Base-by-base conservation (phyloP, 2,797 vertebrate genomes). In the Anguilla pacifica region DNA sequence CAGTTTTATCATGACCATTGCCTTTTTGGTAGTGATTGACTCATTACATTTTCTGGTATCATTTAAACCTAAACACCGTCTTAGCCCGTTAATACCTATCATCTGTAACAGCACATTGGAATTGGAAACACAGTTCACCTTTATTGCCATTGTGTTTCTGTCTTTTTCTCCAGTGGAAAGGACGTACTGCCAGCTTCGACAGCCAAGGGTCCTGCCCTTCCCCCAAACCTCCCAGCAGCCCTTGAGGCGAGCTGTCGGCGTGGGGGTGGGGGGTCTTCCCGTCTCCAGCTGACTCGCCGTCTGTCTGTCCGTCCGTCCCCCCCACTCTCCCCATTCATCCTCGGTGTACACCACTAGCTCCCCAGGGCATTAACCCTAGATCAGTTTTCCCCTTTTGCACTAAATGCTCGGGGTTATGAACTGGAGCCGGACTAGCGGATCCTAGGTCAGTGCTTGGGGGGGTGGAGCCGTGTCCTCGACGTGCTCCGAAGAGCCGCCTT, bases 171-270 rank as follows among this genome's bases (percentile, higher is more conserved):
- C 96, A 99, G 98, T 99, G 98, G 98, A 98, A 99, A 90, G 97
- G 97, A 88, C 97, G 97, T 90, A 97, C 98, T 7, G 97, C 98
- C 72, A 99, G 98, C 94, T 98, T 99, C 82, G 98, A 99, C 97
- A 99, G 98, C 92, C 97, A 99, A 93, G 97, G 98, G 57, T 99
- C 98, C 51, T 98, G 98, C 91, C 98, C 98, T 22, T 99, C 98
- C 51, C 98, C 98, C 13, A 97, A 97, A 91, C 97, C 97, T 86
- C 97, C 98, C 28, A 95, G 97, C 19, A 98, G 97, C 6, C 98
- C 98, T 0, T 99, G 97, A 98, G 92, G 92, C 90, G 90, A 94
- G 90, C 94, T 28, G 64, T 72, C 64, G 9, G 31, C 25, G 22
- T 31, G 82, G 55, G 87, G 91, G 92, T 9, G 51, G 92, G 88